Conservation (phyloP, 2,113 vertebrate species). For the Aegypius monachus region DNA sequence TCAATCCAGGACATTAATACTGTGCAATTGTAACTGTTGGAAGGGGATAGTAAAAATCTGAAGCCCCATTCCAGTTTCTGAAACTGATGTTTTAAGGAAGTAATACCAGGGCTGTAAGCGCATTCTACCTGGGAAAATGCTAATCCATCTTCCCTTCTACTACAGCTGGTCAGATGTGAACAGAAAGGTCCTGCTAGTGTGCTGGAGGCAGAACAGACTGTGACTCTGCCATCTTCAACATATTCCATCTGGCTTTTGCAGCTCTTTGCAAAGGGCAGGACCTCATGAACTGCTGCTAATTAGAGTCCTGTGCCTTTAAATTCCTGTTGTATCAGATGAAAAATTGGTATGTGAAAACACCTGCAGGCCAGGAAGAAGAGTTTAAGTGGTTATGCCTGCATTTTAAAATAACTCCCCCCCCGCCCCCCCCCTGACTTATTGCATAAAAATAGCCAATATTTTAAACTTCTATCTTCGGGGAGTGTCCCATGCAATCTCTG, state of each 20-base stretch:
- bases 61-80: neutral
- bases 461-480: neutral
- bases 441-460: neutral
- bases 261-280: neutral
- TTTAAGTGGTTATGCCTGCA: neutral
- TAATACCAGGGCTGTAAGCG: neutral
- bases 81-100: neutral
- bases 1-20: neutral
- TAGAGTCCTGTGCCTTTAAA: neutral
- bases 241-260: neutral
- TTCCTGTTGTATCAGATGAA: neutral
- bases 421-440: neutral
- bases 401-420: neutral
- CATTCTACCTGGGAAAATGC: neutral
- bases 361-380: neutral
- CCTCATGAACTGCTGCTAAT: neutral
- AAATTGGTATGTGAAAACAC: neutral
- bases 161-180: rapidly evolving
- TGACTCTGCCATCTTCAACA: neutral
- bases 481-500: neutral
- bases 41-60: neutral
- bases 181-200: neutral
- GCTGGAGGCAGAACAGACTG: neutral
- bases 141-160: neutral
- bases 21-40: neutral